phyloP scores from a whole-genome alignment of 2,113 vertebrate genomes.

The Albula goreensis region DNA sequence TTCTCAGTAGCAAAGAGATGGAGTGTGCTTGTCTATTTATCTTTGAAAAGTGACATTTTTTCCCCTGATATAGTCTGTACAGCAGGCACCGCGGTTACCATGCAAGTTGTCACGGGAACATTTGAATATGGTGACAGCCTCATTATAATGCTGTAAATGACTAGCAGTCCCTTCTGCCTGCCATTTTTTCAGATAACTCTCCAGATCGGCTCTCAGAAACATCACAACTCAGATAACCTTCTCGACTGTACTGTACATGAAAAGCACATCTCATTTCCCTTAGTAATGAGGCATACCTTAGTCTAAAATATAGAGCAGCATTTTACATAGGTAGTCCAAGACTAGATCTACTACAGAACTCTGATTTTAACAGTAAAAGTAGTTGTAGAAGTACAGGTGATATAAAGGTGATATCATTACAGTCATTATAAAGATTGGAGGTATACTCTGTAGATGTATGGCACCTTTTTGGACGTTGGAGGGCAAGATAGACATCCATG shows the following conservation, averaged over 20 bases:
- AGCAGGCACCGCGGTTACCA: conserved; percentile 79
- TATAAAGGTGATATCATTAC: background rate
- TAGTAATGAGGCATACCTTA: background rate
- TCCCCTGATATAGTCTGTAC: conserved; percentile 75
- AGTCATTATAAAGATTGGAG: background rate
- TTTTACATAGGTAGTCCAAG: background rate
- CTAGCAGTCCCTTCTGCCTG: conserved; percentile 73
- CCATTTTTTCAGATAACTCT: conserved; percentile 70
- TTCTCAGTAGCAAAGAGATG: background rate
- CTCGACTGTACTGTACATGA: background rate
- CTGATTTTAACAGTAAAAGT: background rate
- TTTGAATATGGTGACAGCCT: conserved; percentile 88
- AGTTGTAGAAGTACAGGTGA: background rate
- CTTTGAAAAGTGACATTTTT: conserved; percentile 78
- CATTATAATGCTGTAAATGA: conserved; percentile 82
- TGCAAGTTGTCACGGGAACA: conserved; percentile 79
- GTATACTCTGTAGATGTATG: background rate
- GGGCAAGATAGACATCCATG: background rate
- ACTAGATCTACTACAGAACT: background rate
- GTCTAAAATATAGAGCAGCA: background rate
- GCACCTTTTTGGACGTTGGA: background rate
- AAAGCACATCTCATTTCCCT: background rate
- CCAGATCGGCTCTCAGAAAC: conserved; percentile 77
- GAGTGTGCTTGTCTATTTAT: conserved; percentile 55
- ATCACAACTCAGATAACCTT: conserved; percentile 65